phyloP scores from a whole-genome alignment of 2,888 invertebrate genomes.

The Criorhina ranunculi region DNA sequence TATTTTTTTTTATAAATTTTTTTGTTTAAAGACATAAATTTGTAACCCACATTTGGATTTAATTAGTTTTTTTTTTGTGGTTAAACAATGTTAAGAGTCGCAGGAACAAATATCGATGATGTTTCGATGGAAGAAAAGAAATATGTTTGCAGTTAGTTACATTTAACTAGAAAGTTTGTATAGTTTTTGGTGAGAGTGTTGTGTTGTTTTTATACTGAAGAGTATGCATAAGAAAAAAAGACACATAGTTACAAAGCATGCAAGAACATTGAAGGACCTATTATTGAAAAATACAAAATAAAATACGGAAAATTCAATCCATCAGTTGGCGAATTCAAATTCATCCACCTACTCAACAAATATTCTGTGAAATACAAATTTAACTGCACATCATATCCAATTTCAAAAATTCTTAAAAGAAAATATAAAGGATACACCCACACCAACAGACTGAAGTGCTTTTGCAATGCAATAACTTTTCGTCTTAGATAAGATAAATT shows the following conservation, averaged over 20 bases:
- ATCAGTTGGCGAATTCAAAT: too few relatives aligned
- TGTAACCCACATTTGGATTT: slow-evolving; percentile 14
- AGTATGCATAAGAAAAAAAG: not conserved
- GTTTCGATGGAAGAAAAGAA: slow-evolving; percentile 49
- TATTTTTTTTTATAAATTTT: slow-evolving; percentile 25
- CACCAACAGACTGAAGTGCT: too few relatives aligned
- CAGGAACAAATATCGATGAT: slow-evolving; percentile 38
- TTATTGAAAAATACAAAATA: not conserved
- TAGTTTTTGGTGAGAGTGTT: not conserved
- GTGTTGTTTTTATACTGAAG: not conserved
- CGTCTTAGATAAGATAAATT: slow-evolving; percentile 10
- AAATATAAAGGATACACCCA: too few relatives aligned
- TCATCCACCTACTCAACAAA: too few relatives aligned
- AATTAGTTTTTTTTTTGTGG: slow-evolving; percentile 4
- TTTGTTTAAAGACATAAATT: slow-evolving; percentile 3
- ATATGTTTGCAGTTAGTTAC: slow-evolving; percentile 40
- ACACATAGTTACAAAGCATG: not conserved
- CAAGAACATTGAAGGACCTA: not conserved
- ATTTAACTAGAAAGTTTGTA: not conserved
- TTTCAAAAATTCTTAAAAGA: too few relatives aligned
- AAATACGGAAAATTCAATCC: not conserved
- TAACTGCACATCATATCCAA: too few relatives aligned
- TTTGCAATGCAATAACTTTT: not conserved
- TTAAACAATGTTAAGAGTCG: slow-evolving; percentile 37
- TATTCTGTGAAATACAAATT: too few relatives aligned